A percentile compares a stretch with the other conserved stretches of the same genome.
Conservation (phyloP, 2,113 vertebrate species). For the Pygoscelis antarcticus region DNA sequence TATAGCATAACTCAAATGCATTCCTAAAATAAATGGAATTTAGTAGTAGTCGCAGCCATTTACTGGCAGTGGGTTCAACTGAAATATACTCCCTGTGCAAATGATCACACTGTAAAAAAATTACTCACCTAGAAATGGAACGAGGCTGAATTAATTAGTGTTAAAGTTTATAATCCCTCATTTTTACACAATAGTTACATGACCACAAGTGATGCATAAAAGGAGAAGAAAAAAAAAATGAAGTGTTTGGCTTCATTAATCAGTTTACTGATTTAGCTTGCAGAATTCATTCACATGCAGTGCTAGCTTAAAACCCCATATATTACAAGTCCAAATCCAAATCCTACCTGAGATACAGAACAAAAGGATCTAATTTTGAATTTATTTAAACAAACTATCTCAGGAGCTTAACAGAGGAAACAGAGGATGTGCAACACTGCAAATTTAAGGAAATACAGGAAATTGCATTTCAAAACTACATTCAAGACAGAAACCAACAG, state of each 20-base stretch:
- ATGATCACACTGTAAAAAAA: not conserved
- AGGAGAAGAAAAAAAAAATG: not conserved
- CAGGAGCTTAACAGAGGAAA: not conserved
- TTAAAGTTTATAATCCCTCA: conserved; percentile 52
- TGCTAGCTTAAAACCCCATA: not conserved
- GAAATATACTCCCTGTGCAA: not conserved
- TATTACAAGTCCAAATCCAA: not conserved
- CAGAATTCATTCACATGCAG: not conserved
- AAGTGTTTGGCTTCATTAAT: conserved; percentile 34
- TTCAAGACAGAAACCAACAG: not conserved
- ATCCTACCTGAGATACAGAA: not conserved
- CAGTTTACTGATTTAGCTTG: conserved; percentile 18
- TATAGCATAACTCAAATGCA: not conserved
- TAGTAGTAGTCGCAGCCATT: not conserved
- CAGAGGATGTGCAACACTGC: not conserved
- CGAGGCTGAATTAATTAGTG: conserved; percentile 49
- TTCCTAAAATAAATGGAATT: not conserved
- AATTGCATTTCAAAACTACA: not conserved
- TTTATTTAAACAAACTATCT: conserved; percentile 19
- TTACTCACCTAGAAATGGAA: conserved; percentile 7
- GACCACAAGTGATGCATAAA: conserved; percentile 29
- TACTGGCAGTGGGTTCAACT: not conserved
- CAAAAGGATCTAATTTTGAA: not conserved
- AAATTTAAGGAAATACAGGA: not conserved
- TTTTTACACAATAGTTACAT: conserved; percentile 43